Base-by-base conservation (phyloP, 1,140 invertebrate species). In the Acromyrmex echinatior region DNA sequence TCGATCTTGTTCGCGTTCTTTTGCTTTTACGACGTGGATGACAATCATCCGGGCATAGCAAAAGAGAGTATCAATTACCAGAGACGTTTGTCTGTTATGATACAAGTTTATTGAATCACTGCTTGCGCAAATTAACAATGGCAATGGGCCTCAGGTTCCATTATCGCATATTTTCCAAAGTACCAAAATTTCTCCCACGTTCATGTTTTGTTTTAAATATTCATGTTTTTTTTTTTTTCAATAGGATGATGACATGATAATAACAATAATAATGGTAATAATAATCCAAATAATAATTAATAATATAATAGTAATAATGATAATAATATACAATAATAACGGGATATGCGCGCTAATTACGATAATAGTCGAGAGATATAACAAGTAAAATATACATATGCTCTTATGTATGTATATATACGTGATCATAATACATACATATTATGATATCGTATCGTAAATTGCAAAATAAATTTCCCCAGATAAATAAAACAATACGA, bases 61-160 rank as follows among this genome's bases (percentile, higher is more conserved):
- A 9, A 51, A 12, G 25, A 18, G 65, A 31, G n/a, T 79, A 49
- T 56, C 49, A 78, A 45, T 74, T 51, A 88, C 28, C n/a, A 88
- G 4, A 71, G 53, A 21, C 60, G 31, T 28, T 66, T 39, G 10
- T 90, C 88, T 87, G 88, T 93, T 93, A 93, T 93, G 91, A 92
- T 93, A 93, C 89, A 94, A 93, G 90, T 93, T 94, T 94, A 94
- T 94, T 94, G 87, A 93, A 92, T 93, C 90, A 88, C 87, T 90
- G 90, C 62, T 91, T 79, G 91, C 90, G 88, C 91, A 88, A 92
- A 91, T 92, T 86, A 90, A 92, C 88, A 92, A 90, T 92, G 92
- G 88, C 87, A 90, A 85, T 92, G 90, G 91, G 86, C 85, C 82
- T 87, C 74, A 71, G 65, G 66, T 68, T 58, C 71, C 31, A 28